phyloP scores from a whole-genome alignment of 2,113 vertebrate species.

The Garra rufa region DNA sequence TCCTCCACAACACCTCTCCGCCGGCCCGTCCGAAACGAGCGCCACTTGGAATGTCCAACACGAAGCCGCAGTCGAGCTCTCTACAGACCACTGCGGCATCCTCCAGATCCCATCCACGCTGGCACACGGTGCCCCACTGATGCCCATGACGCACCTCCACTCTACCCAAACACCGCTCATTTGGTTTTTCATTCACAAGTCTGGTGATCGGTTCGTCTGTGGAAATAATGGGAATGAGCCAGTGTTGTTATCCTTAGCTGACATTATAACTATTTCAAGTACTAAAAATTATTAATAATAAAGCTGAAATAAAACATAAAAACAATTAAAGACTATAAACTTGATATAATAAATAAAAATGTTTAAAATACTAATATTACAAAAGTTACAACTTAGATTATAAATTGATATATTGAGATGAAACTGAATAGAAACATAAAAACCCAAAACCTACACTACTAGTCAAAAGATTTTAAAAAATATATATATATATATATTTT shows the following conservation, averaged over 20 bases:
- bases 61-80: slow-evolving; percentile 76
- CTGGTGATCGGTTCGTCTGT: slow-evolving; percentile 64
- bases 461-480: too few species aligned
- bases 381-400: not conserved
- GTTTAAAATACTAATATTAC: not conserved
- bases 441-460: too few species aligned
- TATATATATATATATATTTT: too few species aligned
- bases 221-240: slow-evolving; percentile 22
- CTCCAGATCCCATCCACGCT: slow-evolving; percentile 69
- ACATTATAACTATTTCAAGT: not conserved
- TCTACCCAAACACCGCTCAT: slow-evolving; percentile 70
- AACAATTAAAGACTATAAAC: not conserved
- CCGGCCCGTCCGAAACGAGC: slow-evolving; percentile 59
- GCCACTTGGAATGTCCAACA: slow-evolving; percentile 54
- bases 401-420: not conserved
- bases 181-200: slow-evolving; percentile 65
- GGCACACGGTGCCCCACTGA: slow-evolving; percentile 76
- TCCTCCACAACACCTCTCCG: slow-evolving; percentile 67
- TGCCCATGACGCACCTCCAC: slow-evolving; percentile 72
- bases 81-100: slow-evolving; percentile 76
- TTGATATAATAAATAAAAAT: not conserved
- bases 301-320: not conserved
- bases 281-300: not conserved
- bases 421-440: not conserved
- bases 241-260: slow-evolving; percentile 5